Base-by-base conservation (phyloP, 2,797 vertebrate genomes). In the Petrocephalus sullivani region DNA sequence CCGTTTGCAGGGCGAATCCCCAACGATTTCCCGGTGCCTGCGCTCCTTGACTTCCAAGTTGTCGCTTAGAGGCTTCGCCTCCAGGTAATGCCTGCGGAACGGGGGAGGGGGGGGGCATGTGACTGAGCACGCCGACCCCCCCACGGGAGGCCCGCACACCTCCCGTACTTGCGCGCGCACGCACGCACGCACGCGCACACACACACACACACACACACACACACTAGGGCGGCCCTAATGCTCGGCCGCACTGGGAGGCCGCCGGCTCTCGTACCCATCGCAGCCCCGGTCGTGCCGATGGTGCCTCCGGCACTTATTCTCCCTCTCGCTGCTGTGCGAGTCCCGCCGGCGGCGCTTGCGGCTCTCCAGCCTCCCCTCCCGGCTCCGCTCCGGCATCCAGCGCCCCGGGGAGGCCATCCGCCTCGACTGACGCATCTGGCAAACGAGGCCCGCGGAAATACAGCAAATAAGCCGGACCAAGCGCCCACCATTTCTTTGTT, bases 251-350 rank as follows among this genome's bases (percentile, higher is more conserved):
- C 28, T 28, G 28, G 28, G 28, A 28, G 28, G 28, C 28, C 28
- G 28, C 28, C 14, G 28, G 33, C 2, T 41, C 3, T 14, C 60
- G 96, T 96, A 98, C 98, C 97, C 96, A n/a, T 98, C 97, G 78
- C 94, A 93, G 37, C 93, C 87, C 90, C 94, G 93, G 51, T 89
- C 91, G 21, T 92, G 94, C 90, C 87, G 92, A 0, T 91, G 87
- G 53, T 89, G 93, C 94, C 95, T 97, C 89, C 95, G 95, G 88
- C 94, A 95, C 75, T 96, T 96, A 91, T 98, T 98, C 91, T 98
- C 98, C 78, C 96, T 95, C 75, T 97, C 97, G 16, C 97, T 98
- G 94, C 97, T 98, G 88, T 96, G 96, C 0, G 97, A 98, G 46
- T 95, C 95, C 88, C 93, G 93, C 89, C 93, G 96, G 71, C 93